Percentiles rank a stretch among this genome's conserved stretches.
Conservation (phyloP, 2,888 invertebrate species). For the Steromphala cineraria region DNA sequence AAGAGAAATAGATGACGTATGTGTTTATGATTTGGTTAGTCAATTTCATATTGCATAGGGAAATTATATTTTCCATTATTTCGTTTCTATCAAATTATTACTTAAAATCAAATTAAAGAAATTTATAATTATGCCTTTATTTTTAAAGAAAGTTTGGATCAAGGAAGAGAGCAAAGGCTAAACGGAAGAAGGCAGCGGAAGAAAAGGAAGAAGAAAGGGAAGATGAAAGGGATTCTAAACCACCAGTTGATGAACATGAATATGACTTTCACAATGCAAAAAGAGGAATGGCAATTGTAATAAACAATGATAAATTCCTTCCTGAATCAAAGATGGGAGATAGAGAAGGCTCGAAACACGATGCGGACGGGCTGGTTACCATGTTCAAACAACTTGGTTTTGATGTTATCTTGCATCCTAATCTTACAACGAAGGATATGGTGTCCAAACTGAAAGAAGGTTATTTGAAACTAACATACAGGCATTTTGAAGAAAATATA, state of each 20-base stretch:
- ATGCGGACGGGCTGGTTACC: conserved; percentile 84
- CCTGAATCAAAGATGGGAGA: conserved; percentile 46
- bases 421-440: background rate
- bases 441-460: conserved; percentile 80
- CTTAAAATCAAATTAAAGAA: too few species aligned
- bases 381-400: conserved; percentile 78
- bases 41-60: too few species aligned
- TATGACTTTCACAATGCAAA: conserved; percentile 89
- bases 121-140: too few species aligned
- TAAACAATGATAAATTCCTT: conserved; percentile 90
- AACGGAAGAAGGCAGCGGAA: background rate
- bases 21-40: too few species aligned
- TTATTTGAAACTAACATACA: too few species aligned
- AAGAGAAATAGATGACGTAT: too few species aligned
- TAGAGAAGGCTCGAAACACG: conserved; percentile 87
- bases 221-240: too few species aligned
- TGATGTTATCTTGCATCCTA: conserved; percentile 82
- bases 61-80: too few species aligned
- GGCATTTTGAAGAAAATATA: too few species aligned
- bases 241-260: conserved; percentile 71
- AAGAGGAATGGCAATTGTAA: conserved; percentile 90
- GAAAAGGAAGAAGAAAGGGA: conserved; percentile 27
- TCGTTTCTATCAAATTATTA: too few species aligned
- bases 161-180: background rate
- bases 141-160: background rate